These are phyloP conservation scores for Dolichotis patagonum DNA, from an alignment of 2,113 vertebrate species.

Conservation along the genomic window DNA sequence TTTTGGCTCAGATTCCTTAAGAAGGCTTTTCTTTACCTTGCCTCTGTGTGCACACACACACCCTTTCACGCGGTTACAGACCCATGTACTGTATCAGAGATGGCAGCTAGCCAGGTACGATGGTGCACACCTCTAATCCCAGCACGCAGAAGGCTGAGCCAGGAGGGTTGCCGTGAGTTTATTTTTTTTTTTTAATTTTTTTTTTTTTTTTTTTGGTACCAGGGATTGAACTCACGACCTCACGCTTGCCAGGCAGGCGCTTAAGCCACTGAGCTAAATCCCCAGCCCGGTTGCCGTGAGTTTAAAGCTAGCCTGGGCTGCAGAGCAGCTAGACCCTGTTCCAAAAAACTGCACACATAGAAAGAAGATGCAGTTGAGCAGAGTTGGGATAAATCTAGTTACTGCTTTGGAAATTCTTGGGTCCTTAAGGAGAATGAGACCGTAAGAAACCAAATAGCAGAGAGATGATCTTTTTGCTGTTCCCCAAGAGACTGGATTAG, in stretches of 20 bases:
- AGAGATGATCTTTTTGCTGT: not conserved
- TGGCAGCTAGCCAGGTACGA: not conserved
- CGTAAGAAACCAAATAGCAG: not conserved
- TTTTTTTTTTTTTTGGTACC: no score
- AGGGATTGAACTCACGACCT: no score
- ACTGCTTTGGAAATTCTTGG: not conserved
- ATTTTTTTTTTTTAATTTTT: no score
- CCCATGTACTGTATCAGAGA: not conserved
- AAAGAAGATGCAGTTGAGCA: not conserved
- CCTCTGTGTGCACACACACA: not conserved
- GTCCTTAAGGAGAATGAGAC: not conserved
- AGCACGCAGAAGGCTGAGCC: not conserved
- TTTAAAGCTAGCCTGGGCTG: not conserved
- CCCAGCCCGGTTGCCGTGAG: not conserved
- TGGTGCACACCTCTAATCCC: not conserved
- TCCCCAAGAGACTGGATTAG: not conserved
- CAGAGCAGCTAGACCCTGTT: not conserved
- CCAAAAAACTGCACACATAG: not conserved
- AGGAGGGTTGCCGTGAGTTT: not conserved
- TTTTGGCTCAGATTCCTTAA: not conserved
- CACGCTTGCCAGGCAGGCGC: no score
- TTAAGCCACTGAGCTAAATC: no score
- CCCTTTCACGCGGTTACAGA: not conserved
- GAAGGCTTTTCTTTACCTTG: not conserved
- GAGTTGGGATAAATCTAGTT: not conserved